These are phyloP conservation scores for Leuciscus waleckii DNA, from an alignment of 2,797 vertebrate species.

Conservation along the genomic window DNA sequence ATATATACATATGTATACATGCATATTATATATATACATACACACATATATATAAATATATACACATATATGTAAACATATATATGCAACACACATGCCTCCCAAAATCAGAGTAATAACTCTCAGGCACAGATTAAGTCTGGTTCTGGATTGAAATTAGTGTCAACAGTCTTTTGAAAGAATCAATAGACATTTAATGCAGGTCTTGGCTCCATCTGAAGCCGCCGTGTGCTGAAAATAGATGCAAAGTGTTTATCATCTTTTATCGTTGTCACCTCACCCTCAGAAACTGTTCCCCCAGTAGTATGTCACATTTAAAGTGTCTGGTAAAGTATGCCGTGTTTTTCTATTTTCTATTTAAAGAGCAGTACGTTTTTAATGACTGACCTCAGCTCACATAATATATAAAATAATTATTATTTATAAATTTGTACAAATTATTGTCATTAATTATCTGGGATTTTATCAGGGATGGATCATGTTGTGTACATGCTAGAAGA, in stretches of 20 bases:
- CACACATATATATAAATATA: background rate
- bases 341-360: slow-evolving; percentile 29
- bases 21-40: too few species aligned
- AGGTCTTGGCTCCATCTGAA: slow-evolving; percentile 7
- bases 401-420: too few species aligned
- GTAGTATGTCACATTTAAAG: slow-evolving; percentile 6
- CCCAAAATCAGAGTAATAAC: too few species aligned
- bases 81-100: too few species aligned
- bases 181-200: slow-evolving; percentile 32
- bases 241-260: background rate
- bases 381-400: slow-evolving; percentile 31
- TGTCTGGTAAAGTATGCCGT: background rate
- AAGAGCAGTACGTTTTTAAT: slow-evolving; percentile 27
- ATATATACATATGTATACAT: too few species aligned
- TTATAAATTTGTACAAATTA: background rate
- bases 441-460: background rate
- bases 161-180: background rate
- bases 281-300: background rate
- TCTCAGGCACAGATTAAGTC: too few species aligned
- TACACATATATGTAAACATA: too few species aligned
- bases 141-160: background rate
- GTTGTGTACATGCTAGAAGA: background rate
- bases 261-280: slow-evolving; percentile 25
- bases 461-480: background rate
- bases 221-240: slow-evolving; percentile 9